phyloP scores from a whole-genome alignment of 2,113 vertebrate genomes.

The Cisticola juncidis region DNA sequence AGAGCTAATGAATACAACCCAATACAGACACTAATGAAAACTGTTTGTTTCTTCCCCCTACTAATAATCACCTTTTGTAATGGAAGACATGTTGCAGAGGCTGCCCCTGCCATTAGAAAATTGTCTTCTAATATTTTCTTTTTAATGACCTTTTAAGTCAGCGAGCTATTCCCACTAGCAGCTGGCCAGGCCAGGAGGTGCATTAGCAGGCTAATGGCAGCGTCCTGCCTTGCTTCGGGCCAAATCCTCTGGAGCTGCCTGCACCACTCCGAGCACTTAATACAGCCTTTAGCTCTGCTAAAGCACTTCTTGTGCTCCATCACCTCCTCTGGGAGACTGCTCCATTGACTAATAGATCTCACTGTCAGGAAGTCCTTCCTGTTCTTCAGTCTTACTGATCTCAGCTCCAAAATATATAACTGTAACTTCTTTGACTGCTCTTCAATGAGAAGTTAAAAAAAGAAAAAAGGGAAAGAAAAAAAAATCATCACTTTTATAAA shows the following conservation, averaged over 20 bases:
- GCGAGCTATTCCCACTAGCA: slow-evolving; percentile 10
- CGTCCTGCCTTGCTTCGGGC: not conserved
- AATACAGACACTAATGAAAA: not conserved
- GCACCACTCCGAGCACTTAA: slow-evolving; percentile 7
- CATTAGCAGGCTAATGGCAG: slow-evolving; percentile 55
- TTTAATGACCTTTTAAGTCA: slow-evolving; percentile 38
- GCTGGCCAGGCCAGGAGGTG: not conserved
- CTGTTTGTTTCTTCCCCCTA: not conserved
- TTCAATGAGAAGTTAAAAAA: not conserved
- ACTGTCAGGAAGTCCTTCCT: slow-evolving; percentile 9
- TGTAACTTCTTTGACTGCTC: not conserved
- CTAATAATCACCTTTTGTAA: not conserved
- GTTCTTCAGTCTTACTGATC: not conserved
- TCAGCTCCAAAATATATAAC: not conserved
- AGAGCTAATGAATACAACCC: not conserved
- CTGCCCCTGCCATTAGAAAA: not conserved
- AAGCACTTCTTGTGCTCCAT: not conserved
- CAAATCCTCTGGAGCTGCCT: not conserved
- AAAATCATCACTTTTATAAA: not conserved
- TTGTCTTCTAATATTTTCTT: slow-evolving; percentile 1
- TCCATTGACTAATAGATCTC: not conserved
- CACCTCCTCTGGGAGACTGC: not conserved
- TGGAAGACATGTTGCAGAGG: not conserved
- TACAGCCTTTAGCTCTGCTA: not conserved
- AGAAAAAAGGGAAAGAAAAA: not conserved